phyloP scores from a whole-genome alignment of 2,113 vertebrate genomes.

The Cryptomyrus ogoouensis region DNA sequence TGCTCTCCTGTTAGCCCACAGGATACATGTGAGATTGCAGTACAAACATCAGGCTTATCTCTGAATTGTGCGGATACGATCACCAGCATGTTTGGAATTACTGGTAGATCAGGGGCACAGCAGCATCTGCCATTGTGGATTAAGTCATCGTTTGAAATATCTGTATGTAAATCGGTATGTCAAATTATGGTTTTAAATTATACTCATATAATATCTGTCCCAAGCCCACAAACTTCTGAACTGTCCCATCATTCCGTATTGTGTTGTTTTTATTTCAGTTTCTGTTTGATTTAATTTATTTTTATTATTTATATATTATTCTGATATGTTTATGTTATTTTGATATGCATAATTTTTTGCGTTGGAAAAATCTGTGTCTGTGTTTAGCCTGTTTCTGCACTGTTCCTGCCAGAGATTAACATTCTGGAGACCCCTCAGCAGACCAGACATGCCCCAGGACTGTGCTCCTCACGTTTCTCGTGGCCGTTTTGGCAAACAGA shows the following conservation, averaged over 20 bases:
- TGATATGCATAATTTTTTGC: not conserved
- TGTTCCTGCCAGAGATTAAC: not conserved
- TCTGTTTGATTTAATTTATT: not conserved
- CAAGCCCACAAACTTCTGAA: not conserved
- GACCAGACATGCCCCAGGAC: not conserved
- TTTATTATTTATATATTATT: not conserved
- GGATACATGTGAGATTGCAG: not conserved
- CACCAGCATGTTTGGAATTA: not conserved
- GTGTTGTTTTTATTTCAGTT: not conserved
- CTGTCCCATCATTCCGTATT: not conserved
- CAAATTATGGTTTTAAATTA: not conserved
- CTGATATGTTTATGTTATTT: not conserved
- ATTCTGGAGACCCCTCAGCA: not conserved
- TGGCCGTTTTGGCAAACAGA: conserved; percentile 63
- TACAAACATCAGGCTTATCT: not conserved
- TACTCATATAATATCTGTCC: not conserved
- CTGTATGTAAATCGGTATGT: not conserved
- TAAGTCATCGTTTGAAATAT: not conserved
- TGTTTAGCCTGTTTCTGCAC: not conserved
- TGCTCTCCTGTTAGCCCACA: conserved; percentile 54
- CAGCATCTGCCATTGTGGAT: not conserved
- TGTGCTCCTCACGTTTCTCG: conserved; percentile 34
- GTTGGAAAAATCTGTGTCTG: not conserved
- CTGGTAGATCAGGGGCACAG: not conserved
- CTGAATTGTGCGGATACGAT: not conserved